Base-by-base conservation (phyloP, 2,113 vertebrate genomes). In the Leucosticte australis region DNA sequence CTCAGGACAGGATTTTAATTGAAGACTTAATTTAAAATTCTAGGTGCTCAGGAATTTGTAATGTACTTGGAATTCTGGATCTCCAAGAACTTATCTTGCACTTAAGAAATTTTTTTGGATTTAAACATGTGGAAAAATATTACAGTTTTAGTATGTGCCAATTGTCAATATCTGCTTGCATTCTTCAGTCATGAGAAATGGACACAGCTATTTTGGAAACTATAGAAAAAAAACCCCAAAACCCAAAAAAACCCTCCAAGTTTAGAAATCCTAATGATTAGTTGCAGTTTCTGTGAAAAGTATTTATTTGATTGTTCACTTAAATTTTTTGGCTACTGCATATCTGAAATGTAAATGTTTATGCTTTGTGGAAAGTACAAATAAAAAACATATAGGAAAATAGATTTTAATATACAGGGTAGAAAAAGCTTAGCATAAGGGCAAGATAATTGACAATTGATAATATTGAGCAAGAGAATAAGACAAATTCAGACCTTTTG, bases 201-300 rank as follows among this genome's bases (percentile, higher is more conserved):
- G 14, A 12, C 21, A 53, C 17, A 64, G 41, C 5, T 69, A 31
- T 63, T 90, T 79, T 83, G 41, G 6, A 90, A 42, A 9, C 2
- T 21, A 20, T 39, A 16, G 26, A 16, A 46, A 50, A 13, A 1
- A 2, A 2, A 1, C 4, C 18, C 53, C 14, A 31, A n/a, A 39
- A 39, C 8, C 6, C 3, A 9, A 14, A 26, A 33, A 31, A 44
- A 5, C 3, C 6, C 10, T 23, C 7, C 17, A 67, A 4, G 4
- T 78, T 46, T 88, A 62, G 21, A 90, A 84, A 68, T 52, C 50
- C 14, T 41, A 64, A 41, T 64, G 27, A 41, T 53, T 2, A 9
- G 16, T 57, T 86, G 23, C 11, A 26, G 21, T 44, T 83, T 69
- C 39, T 92, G 27, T 69, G 39, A 65, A 77, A 65, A 71, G 7